Evolutionary conservation across 2,888 invertebrate species (phyloP).

Genomic region (Cerastis leucographa): DNA sequence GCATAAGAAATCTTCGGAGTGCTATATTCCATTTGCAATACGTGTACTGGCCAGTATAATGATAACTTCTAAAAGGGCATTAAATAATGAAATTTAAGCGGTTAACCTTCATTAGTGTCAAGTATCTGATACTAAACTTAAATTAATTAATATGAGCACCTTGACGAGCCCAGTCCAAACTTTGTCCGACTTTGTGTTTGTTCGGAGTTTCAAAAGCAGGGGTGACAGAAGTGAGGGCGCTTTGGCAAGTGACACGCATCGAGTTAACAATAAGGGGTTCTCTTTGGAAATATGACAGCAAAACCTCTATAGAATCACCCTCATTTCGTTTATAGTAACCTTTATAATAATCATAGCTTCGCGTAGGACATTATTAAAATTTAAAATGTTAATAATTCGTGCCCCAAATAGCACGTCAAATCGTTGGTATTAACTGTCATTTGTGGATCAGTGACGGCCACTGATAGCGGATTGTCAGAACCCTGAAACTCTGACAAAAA

Average conservation of each 20-base stretch:
- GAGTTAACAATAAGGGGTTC: slow-evolving; percentile 31
- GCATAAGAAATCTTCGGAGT: neutral
- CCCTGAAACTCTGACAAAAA: neutral
- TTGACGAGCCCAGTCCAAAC: slow-evolving; percentile 42
- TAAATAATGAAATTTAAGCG: neutral
- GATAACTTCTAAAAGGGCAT: neutral
- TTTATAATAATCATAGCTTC: neutral
- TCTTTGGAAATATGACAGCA: slow-evolving; percentile 40
- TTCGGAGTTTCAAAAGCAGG: slow-evolving; percentile 44
- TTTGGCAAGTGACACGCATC: slow-evolving; percentile 56
- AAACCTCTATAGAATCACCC: neutral
- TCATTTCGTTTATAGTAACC: neutral
- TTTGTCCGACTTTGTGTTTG: slow-evolving; percentile 40
- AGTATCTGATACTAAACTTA: slow-evolving; percentile 42
- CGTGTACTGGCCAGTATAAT: neutral
- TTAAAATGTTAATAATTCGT: neutral
- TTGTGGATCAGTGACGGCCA: neutral
- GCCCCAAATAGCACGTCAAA: neutral
- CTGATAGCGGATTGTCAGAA: neutral
- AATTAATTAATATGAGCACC: slow-evolving; percentile 49
- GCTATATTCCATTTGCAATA: neutral
- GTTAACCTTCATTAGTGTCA: neutral
- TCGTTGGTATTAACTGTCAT: neutral
- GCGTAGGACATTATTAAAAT: neutral
- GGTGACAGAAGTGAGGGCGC: slow-evolving; percentile 41